A percentile compares a stretch with the other conserved stretches of the same genome.
These are phyloP conservation scores for Papilio glaucus DNA, from an alignment of 1,140 invertebrate species.

Conservation along the genomic window DNA sequence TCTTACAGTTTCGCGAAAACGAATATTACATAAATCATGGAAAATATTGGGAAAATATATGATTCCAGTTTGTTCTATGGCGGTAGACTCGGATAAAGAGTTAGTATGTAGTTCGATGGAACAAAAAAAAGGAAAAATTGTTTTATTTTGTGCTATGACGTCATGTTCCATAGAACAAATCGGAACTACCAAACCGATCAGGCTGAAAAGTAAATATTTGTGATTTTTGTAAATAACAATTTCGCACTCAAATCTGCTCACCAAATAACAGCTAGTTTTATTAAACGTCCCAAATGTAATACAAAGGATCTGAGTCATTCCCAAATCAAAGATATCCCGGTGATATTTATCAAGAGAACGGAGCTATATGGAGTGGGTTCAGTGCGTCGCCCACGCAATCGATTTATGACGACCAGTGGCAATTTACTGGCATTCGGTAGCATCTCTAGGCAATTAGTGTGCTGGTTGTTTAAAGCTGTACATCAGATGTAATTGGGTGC, in stretches of 20 bases:
- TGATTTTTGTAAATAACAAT: no score
- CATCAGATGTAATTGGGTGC: constrained; percentile 26
- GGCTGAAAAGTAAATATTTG: no score
- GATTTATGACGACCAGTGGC: constrained; percentile 14
- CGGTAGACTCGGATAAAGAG: no score
- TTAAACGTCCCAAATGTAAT: not conserved
- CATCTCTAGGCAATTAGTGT: constrained; percentile 17
- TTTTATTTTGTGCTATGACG: no score
- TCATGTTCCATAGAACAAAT: no score
- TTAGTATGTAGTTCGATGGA: no score
- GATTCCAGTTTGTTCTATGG: no score
- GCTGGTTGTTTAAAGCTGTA: constrained; percentile 11
- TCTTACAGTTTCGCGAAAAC: no score
- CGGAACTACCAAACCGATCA: no score
- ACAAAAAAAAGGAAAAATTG: no score
- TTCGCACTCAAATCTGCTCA: not conserved
- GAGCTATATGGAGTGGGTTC: not conserved
- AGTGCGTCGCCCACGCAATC: constrained; percentile 23
- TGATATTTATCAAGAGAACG: not conserved
- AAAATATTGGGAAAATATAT: no score
- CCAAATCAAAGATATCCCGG: not conserved
- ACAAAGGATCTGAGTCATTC: not conserved
- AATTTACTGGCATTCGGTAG: constrained; percentile 10
- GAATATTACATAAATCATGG: no score
- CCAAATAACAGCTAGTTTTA: not conserved